These are phyloP conservation scores for Enteromius mattozi DNA, from an alignment of 2,797 vertebrate genomes.

Conservation along the genomic window DNA sequence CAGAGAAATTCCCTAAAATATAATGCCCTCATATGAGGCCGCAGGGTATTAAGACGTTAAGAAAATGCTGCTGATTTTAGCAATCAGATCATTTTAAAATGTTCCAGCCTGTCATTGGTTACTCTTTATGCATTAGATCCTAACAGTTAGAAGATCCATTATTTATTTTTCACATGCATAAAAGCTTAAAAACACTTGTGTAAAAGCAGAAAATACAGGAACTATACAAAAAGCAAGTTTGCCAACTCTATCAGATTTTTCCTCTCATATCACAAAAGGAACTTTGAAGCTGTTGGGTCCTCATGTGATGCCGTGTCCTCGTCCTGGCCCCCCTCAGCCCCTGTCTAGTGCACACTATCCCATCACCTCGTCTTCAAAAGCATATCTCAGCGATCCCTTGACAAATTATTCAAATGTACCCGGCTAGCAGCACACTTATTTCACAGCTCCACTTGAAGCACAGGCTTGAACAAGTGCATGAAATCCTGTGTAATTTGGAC, in stretches of 20 bases:
- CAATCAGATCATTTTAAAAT: not conserved
- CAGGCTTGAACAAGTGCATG: slow-evolving; percentile 66
- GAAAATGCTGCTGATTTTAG: not conserved
- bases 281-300: slow-evolving; percentile 67
- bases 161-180: not conserved
- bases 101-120: not conserved
- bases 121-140: not conserved
- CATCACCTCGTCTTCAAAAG: slow-evolving; percentile 42
- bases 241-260: slow-evolving; percentile 49
- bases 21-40: too few species aligned
- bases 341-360: slow-evolving; percentile 49
- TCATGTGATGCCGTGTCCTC: slow-evolving; percentile 60
- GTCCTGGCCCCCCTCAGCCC: slow-evolving; percentile 51
- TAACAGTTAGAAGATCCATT: not conserved
- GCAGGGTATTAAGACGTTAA: not conserved
- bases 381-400: slow-evolving; percentile 55
- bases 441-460: slow-evolving; percentile 71
- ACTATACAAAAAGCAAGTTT: not conserved
- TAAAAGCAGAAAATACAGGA: not conserved
- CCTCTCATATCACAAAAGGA: slow-evolving; percentile 61
- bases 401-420: slow-evolving; percentile 75
- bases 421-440: slow-evolving; percentile 67
- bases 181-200: not conserved
- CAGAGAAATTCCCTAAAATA: too few species aligned
- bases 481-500: slow-evolving; percentile 70